A percentile compares a stretch with the other conserved stretches of the same genome.
Conservation (phyloP, 2,113 vertebrate species). For the Arizona elegans region DNA sequence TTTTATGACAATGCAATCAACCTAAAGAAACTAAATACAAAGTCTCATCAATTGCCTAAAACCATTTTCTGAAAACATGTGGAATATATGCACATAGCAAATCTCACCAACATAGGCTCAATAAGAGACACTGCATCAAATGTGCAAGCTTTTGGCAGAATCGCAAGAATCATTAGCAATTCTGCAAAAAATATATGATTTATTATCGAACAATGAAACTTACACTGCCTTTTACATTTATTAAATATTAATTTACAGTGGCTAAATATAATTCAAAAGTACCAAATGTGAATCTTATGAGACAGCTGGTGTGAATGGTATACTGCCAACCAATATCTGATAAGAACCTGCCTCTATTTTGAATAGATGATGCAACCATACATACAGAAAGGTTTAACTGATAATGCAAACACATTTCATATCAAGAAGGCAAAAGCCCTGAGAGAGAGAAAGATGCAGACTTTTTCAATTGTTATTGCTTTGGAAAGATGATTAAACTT, state of each 20-base stretch:
- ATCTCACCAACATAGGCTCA: background rate
- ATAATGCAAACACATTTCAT: background rate
- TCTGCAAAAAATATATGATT: background rate
- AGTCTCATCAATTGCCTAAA: background rate
- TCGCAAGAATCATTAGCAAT: background rate
- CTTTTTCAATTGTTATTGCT: background rate
- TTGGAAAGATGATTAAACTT: background rate
- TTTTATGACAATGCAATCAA: background rate
- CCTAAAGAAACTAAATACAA: background rate
- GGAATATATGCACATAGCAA: background rate
- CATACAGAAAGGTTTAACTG: background rate
- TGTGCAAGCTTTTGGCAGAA: background rate
- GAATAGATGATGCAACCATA: background rate
- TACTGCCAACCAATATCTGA: background rate
- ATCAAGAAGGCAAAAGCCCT: background rate
- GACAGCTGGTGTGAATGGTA: conserved; percentile 10
- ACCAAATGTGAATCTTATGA: background rate
- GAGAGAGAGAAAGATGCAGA: background rate
- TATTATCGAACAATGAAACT: background rate
- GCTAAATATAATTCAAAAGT: conserved; percentile 14
- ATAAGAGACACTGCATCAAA: background rate
- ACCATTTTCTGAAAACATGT: background rate
- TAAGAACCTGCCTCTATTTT: conserved; percentile 11
- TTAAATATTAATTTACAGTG: conserved; percentile 15
- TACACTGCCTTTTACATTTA: background rate